Percentiles rank a stretch among this genome's conserved stretches.
Evolutionary conservation across 1,140 invertebrate species (phyloP).

Genomic region (Drosophila varians): DNA sequence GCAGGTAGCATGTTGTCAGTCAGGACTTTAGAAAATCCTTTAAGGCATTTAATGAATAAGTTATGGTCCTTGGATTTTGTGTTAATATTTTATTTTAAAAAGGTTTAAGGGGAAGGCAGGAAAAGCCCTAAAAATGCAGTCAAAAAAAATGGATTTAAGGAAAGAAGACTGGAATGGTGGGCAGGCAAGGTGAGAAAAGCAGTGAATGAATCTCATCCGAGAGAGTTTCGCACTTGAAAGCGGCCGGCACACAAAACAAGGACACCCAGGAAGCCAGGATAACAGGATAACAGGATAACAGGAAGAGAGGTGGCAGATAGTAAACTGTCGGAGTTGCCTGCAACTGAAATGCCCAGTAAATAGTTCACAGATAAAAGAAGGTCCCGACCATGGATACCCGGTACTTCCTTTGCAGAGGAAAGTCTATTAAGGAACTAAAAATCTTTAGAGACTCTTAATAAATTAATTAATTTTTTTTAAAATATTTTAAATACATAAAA

Average conservation of each 20-base stretch:
- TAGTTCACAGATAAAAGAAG: slow-evolving; percentile 21
- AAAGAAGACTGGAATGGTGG: not conserved
- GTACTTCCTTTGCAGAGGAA: too few species aligned
- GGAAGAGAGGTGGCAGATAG: slow-evolving; percentile 17
- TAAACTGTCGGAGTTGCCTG: slow-evolving; percentile 25
- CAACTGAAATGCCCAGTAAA: slow-evolving; percentile 41
- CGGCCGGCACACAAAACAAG: slow-evolving; percentile 43
- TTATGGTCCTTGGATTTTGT: too few species aligned
- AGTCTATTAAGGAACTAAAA: too few species aligned
- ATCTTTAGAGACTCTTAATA: too few species aligned
- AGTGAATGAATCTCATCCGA: slow-evolving; percentile 44
- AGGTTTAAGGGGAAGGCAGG: too few species aligned
- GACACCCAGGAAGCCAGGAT: slow-evolving; percentile 2
- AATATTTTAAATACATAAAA: too few species aligned
- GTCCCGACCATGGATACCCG: not conserved
- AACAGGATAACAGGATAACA: not conserved
- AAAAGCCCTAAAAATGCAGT: too few species aligned
- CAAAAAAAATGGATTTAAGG: too few species aligned
- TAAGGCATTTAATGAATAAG: not conserved
- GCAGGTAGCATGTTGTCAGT: not conserved
- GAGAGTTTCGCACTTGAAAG: slow-evolving; percentile 41
- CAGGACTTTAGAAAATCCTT: not conserved
- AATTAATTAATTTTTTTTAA: too few species aligned
- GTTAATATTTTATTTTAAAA: too few species aligned
- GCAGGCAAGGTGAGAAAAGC: slow-evolving; percentile 5